Conservation (phyloP, 2,113 vertebrate species). For the Trematomus loennbergii region DNA sequence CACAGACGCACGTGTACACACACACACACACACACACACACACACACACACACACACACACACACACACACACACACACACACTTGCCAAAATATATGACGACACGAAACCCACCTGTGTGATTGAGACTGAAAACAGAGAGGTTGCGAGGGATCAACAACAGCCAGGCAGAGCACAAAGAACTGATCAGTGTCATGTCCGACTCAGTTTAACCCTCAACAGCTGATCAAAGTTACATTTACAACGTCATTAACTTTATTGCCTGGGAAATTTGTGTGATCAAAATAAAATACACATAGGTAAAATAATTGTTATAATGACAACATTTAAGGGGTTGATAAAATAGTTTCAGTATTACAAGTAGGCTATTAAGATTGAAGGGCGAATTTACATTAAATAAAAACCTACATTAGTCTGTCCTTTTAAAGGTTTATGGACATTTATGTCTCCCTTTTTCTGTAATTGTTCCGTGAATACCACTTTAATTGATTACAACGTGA, state of each 20-base stretch:
- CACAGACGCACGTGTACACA: too few species aligned
- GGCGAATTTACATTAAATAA: too few species aligned
- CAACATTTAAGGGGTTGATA: not conserved
- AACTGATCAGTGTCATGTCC: slow-evolving; percentile 43
- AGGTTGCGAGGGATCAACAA: not conserved
- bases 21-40: too few species aligned
- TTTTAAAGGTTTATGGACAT: not conserved
- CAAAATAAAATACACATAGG: not conserved
- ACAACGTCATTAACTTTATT: not conserved
- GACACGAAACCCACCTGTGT: slow-evolving; percentile 16
- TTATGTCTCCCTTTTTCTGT: not conserved
- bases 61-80: not conserved
- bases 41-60: too few species aligned
- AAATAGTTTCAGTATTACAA: not conserved
- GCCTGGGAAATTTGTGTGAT: not conserved
- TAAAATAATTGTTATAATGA: not conserved
- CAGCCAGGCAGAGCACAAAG: slow-evolving; percentile 6
- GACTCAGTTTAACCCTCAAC: slow-evolving; percentile 68
- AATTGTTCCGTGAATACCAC: not conserved
- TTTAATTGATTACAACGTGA: not conserved
- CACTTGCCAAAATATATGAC: not conserved
- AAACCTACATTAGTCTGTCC: not conserved
- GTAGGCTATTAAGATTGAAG: not conserved
- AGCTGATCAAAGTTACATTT: not conserved
- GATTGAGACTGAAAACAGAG: not conserved